Percentiles rank a stretch among this genome's conserved stretches.
Conservation (phyloP, 92 coral and sea anemone genomes). For the Epizoanthus rinbou region DNA sequence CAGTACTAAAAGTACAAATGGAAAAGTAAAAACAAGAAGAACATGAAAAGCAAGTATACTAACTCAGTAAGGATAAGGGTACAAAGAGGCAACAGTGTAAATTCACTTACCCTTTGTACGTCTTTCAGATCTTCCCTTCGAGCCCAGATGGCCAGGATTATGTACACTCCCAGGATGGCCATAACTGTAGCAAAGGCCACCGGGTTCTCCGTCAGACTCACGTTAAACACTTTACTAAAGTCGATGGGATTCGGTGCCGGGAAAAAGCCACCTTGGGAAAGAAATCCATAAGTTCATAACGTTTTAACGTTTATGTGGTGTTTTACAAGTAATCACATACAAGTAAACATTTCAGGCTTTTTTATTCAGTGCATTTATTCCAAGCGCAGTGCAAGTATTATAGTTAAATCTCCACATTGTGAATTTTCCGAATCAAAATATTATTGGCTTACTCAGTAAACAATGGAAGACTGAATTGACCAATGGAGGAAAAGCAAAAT, state of each 20-base stretch:
- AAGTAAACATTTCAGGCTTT: too few species aligned
- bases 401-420: too few species aligned
- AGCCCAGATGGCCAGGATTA: constrained; percentile 84
- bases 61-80: too few species aligned
- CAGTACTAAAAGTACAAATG: too few species aligned
- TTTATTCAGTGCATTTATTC: neutral
- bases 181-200: constrained; percentile 77
- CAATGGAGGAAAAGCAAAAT: too few species aligned
- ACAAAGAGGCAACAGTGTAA: neutral
- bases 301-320: neutral
- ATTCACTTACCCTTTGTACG: constrained; percentile 66
- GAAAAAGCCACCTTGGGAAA: constrained; percentile 80
- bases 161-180: constrained; percentile 77
- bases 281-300: neutral
- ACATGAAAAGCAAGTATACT: too few species aligned
- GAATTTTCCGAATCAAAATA: too few species aligned
- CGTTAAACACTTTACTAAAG: constrained; percentile 89
- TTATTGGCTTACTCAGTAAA: too few species aligned
- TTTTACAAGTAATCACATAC: neutral
- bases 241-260: constrained; percentile 97
- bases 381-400: neutral
- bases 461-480: too few species aligned
- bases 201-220: constrained; percentile 86
- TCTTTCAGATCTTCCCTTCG: constrained; percentile 92
- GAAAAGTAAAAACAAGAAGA: too few species aligned